Conservation (phyloP, 2,113 vertebrate genomes). For the Casuarius casuarius region DNA sequence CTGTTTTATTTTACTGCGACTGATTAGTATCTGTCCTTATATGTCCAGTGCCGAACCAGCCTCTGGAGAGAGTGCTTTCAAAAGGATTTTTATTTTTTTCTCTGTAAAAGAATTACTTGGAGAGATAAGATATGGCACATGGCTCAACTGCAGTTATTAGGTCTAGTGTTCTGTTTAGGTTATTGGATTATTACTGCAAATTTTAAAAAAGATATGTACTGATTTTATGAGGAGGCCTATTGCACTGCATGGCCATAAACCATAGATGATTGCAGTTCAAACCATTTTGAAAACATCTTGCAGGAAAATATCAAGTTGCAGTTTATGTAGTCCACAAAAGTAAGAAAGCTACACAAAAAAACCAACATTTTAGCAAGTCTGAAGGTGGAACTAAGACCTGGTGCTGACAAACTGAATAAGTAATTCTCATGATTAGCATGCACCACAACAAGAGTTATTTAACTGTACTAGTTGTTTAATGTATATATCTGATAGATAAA, state of each 20-base stretch:
- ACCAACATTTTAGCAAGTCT: neutral
- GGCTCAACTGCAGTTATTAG: neutral
- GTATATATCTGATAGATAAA: neutral
- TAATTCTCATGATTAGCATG: neutral
- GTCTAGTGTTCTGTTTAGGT: neutral
- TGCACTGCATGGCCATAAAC: neutral
- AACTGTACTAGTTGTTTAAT: neutral
- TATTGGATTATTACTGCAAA: conserved; percentile 1
- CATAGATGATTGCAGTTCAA: neutral
- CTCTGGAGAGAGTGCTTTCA: neutral
- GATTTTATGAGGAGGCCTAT: neutral
- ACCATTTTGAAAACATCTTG: neutral
- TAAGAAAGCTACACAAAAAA: neutral
- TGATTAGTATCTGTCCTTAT: conserved; percentile 7
- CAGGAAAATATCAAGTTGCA: neutral
- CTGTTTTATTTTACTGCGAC: neutral
- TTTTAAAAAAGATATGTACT: neutral
- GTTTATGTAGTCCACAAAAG: fast-evolving
- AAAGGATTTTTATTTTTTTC: neutral
- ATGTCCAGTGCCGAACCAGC: neutral
- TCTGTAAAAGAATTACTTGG: conserved; percentile 17
- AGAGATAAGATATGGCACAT: neutral
- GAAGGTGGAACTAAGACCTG: neutral
- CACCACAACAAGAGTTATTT: neutral
- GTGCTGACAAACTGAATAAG: neutral